phyloP scores from a whole-genome alignment of 2,888 invertebrate species.

The Sialis lutaria region DNA sequence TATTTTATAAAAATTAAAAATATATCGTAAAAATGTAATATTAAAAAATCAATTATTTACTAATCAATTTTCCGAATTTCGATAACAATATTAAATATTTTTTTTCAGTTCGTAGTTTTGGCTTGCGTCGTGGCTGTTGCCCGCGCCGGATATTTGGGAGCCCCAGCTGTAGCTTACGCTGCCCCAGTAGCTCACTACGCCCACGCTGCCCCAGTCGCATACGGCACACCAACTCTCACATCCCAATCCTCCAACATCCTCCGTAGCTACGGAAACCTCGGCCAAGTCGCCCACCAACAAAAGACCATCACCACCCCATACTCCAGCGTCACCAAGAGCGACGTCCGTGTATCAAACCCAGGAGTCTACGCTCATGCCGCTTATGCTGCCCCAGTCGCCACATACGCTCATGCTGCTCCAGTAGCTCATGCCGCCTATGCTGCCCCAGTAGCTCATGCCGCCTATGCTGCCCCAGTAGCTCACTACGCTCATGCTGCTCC shows the following conservation, averaged over 20 bases:
- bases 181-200: slow-evolving; percentile 3
- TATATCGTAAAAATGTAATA: no score
- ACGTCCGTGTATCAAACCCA: slow-evolving; percentile 52
- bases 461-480: slow-evolving; percentile 1
- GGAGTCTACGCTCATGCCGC: slow-evolving; percentile 23
- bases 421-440: slow-evolving; percentile 11
- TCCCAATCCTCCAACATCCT: slow-evolving; percentile 41
- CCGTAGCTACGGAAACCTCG: slow-evolving; percentile 46
- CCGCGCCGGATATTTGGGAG: neutral
- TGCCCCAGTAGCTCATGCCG: slow-evolving; percentile 10
- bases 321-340: slow-evolving; percentile 51
- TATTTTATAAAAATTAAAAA: no score
- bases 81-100: no score
- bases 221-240: slow-evolving; percentile 32
- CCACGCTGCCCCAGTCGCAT: slow-evolving; percentile 24
- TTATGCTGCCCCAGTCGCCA: slow-evolving; percentile 8
- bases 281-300: slow-evolving; percentile 52
- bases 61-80: no score
- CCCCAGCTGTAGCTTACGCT: neutral
- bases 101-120: no score
- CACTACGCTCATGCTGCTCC: slow-evolving; percentile 6
- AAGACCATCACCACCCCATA: slow-evolving; percentile 56
- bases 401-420: slow-evolving; percentile 5
- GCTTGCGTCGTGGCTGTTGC: neutral
- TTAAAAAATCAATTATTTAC: no score